phyloP scores from a whole-genome alignment of 2,797 vertebrate species.

The Diceros bicornis region DNA sequence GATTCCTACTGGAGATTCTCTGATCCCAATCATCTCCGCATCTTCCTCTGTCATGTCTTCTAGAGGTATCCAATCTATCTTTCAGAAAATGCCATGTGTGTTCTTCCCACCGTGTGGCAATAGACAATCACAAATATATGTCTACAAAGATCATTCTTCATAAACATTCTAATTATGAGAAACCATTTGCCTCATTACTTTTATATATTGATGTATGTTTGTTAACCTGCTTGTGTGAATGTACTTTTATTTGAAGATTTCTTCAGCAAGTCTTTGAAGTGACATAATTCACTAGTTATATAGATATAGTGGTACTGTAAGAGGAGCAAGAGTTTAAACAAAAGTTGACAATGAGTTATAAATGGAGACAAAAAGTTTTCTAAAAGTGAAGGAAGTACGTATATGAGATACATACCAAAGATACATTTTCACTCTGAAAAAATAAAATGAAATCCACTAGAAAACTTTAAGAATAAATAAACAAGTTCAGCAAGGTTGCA shows the following conservation, averaged over 20 bases:
- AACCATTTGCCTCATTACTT: not conserved
- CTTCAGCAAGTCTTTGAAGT: not conserved
- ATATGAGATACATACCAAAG: not conserved
- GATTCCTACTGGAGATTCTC: not conserved
- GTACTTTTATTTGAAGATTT: slow-evolving; percentile 4
- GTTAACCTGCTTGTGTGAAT: not conserved
- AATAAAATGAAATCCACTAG: not conserved
- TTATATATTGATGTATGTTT: not conserved
- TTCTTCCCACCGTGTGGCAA: not conserved
- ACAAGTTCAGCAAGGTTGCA: not conserved
- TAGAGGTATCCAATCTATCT: not conserved
- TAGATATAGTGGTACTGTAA: not conserved
- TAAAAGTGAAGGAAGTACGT: not conserved
- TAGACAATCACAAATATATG: not conserved
- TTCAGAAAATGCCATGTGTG: not conserved
- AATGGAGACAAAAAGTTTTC: not conserved
- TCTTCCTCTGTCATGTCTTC: not conserved
- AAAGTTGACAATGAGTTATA: not conserved
- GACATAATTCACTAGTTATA: not conserved
- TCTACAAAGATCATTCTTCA: not conserved
- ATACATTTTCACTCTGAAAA: not conserved
- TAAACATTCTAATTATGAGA: not conserved
- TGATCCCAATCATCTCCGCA: not conserved
- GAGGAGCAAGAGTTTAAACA: not conserved
- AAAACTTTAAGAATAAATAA: not conserved